phyloP scores from a whole-genome alignment of 2,888 invertebrate genomes.

The Lithophane socia region DNA sequence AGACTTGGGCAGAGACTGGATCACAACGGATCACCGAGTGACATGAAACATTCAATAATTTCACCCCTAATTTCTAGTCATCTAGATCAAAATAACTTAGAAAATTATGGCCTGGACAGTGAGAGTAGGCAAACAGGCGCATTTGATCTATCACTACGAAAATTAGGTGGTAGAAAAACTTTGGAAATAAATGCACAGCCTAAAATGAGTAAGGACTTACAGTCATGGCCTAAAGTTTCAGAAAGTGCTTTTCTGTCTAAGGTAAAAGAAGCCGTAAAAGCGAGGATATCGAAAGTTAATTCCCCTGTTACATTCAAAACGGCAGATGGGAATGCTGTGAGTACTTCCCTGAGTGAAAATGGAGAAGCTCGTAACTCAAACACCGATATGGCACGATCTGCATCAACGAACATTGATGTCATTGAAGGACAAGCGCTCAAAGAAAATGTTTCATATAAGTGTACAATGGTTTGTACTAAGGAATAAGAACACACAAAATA shows the following conservation, averaged over 20 bases:
- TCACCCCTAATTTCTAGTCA: conserved; percentile 11
- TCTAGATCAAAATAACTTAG: conserved; percentile 4
- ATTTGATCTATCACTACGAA: neutral
- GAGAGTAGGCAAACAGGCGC: conserved; percentile 4
- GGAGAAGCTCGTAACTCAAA: conserved; percentile 1
- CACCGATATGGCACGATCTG: conserved; percentile 72
- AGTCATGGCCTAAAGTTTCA: conserved; percentile 65
- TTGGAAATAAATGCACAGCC: conserved; percentile 2
- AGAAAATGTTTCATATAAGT: conserved; percentile 83
- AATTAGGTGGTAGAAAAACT: conserved; percentile 4
- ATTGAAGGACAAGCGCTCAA: conserved; percentile 68
- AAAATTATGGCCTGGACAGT: neutral
- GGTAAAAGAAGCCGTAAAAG: conserved; percentile 71
- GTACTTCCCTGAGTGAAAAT: neutral
- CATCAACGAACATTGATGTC: conserved; percentile 70
- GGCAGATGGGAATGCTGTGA: neutral
- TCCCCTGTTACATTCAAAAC: conserved; percentile 33
- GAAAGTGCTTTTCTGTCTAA: conserved; percentile 73
- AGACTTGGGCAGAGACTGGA: conserved; percentile 22
- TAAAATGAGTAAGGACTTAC: conserved; percentile 14
- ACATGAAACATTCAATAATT: conserved; percentile 43
- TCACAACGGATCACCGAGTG: conserved; percentile 44
- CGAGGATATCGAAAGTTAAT: conserved; percentile 63
- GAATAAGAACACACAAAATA: conserved; percentile 59
- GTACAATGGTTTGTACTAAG: conserved; percentile 82